Percentiles rank a stretch among this genome's conserved stretches.
Conservation (phyloP, 64 coral and sea anemone species). For the Catalaphyllia jardinei region DNA sequence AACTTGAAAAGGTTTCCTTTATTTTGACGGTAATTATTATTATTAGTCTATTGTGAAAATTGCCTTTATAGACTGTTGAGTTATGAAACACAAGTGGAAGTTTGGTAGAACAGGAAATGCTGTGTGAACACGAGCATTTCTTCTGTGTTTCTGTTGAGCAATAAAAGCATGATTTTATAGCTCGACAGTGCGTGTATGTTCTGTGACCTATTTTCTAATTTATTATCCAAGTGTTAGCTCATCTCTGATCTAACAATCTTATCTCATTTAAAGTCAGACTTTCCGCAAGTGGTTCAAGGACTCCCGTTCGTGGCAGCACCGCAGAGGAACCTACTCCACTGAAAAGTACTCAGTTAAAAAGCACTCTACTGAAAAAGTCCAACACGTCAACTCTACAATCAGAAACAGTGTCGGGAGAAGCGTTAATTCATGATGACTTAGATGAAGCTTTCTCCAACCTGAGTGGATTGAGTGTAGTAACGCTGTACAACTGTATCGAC, state of each 20-base stretch:
- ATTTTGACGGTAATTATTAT: too few relatives aligned
- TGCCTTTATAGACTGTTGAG: too few relatives aligned
- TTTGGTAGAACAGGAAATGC: too few relatives aligned
- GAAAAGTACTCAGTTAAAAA: neutral
- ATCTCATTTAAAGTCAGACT: conserved; percentile 46
- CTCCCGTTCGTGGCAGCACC: neutral
- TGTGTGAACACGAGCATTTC: too few relatives aligned
- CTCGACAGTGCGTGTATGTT: too few relatives aligned
- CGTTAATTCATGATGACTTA: conserved; percentile 75
- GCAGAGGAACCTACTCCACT: conserved; percentile 5
- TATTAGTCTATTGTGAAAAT: too few relatives aligned
- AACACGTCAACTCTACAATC: neutral
- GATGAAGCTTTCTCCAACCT: conserved; percentile 83
- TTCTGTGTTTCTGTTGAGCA: too few relatives aligned
- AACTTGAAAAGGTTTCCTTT: too few relatives aligned
- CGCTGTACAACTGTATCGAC: conserved; percentile 84
- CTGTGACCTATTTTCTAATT: neutral
- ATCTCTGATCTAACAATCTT: neutral
- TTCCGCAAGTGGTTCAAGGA: conserved; percentile 40
- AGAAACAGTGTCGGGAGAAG: conserved; percentile 42
- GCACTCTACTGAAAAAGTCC: conserved; percentile 1
- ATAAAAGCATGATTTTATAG: too few relatives aligned
- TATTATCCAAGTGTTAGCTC: too few relatives aligned
- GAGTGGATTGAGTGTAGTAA: conserved; percentile 67
- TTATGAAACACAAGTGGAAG: too few relatives aligned